Evolutionary conservation across 2,797 vertebrate species (phyloP).

Genomic region (Tolypeutes matacus): DNA sequence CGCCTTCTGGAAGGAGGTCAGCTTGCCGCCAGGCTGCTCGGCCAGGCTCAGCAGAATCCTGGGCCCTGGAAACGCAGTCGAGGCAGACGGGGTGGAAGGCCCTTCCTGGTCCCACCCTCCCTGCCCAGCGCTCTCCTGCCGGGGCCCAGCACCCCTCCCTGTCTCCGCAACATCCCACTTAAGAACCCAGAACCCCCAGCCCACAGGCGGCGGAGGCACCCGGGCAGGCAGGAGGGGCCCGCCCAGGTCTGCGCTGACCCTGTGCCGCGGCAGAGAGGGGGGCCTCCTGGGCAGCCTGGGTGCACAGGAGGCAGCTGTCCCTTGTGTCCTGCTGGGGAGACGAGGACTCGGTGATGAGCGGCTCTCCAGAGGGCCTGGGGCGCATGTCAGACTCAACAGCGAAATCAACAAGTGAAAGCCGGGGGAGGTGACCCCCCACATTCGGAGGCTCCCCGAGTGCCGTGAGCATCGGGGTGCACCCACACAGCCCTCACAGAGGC

Average conservation of each 20-base stretch:
- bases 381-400: too few species aligned
- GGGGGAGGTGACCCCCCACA: background rate
- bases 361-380: background rate
- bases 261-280: background rate
- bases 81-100: background rate
- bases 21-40: background rate
- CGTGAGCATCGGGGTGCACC: background rate
- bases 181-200: background rate
- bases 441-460: too few species aligned
- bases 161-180: background rate
- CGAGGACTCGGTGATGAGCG: background rate
- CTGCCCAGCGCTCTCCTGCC: background rate
- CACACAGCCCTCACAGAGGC: background rate
- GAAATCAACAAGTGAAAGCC: background rate
- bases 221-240: background rate
- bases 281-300: background rate
- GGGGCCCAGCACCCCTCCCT: background rate
- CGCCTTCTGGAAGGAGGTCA: background rate
- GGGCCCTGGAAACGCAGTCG: too few species aligned
- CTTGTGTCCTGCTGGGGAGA: background rate
- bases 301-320: background rate
- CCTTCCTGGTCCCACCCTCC: too few species aligned
- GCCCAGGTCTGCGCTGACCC: background rate
- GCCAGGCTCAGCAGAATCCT: fast-evolving
- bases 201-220: background rate